These are phyloP conservation scores for Conus canariensis DNA, from an alignment of 2,888 invertebrate species.

Conservation along the genomic window DNA sequence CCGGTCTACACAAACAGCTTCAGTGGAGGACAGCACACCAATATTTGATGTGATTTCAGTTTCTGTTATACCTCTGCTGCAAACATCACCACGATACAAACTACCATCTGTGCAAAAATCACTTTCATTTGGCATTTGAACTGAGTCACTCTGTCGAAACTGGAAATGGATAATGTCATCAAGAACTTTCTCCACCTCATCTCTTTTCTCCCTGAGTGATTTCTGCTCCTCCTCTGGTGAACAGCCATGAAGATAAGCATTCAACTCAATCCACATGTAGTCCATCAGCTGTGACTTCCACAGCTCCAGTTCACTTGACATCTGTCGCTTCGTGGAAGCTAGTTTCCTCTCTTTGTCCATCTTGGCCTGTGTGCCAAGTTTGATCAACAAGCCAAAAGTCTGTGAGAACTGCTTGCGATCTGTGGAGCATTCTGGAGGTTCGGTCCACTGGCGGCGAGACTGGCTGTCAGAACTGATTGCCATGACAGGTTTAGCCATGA, in stretches of 20 bases:
- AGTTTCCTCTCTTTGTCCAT: conserved; percentile 71
- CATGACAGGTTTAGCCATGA: conserved; percentile 39
- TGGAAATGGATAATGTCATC: conserved; percentile 87
- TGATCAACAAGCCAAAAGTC: conserved; percentile 87
- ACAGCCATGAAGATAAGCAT: conserved; percentile 68
- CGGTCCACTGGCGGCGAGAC: conserved; percentile 47
- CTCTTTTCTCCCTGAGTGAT: conserved; percentile 87
- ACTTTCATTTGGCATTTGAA: conserved; percentile 23
- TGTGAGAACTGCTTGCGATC: conserved; percentile 76
- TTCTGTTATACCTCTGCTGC: background rate
- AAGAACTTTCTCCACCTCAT: conserved; percentile 86
- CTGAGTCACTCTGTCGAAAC: conserved; percentile 35
- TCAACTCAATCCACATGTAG: conserved; percentile 92
- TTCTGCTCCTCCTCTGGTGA: conserved; percentile 86
- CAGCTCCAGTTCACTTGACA: conserved; percentile 89
- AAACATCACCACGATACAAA: background rate
- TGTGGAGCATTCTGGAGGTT: conserved; percentile 61
- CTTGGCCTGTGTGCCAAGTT: conserved; percentile 81
- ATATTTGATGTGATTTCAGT: background rate
- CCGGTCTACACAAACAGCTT: background rate
- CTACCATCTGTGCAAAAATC: conserved; percentile 4
- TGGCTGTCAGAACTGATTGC: conserved; percentile 46
- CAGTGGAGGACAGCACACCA: background rate
- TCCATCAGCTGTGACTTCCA: conserved; percentile 95
- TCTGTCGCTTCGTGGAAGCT: conserved; percentile 69